A percentile compares a stretch with the other conserved stretches of the same genome.
Conservation (phyloP, 2,113 vertebrate genomes). For the Tyrannus savana region DNA sequence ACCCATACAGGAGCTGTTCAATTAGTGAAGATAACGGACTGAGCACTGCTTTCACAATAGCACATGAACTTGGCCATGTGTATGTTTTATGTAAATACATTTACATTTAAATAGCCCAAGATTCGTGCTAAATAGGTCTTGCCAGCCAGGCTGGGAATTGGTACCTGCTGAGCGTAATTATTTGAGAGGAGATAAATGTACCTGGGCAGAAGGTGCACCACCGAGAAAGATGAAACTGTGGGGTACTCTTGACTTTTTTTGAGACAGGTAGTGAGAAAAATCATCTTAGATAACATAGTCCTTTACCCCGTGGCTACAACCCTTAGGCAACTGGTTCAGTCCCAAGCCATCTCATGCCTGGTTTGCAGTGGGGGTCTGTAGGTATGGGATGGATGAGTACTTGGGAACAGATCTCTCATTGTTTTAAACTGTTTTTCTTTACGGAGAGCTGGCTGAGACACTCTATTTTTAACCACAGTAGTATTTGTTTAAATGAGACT, state of each 20-base stretch:
- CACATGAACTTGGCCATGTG: slow-evolving; percentile 98
- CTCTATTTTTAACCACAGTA: slow-evolving; percentile 21
- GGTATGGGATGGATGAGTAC: neutral
- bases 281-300: neutral
- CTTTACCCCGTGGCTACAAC: neutral
- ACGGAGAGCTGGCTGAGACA: neutral
- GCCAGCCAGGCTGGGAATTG: neutral
- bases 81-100: slow-evolving; percentile 79
- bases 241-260: neutral
- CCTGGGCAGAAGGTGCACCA: neutral
- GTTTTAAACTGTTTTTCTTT: neutral
- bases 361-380: neutral
- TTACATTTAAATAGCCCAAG: slow-evolving; percentile 44
- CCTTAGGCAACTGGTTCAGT: neutral
- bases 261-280: neutral
- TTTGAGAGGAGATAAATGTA: neutral
- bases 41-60: slow-evolving; percentile 97
- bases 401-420: neutral
- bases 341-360: neutral
- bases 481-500: slow-evolving; percentile 19
- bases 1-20: slow-evolving; percentile 95
- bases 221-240: neutral
- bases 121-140: slow-evolving; percentile 11
- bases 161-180: neutral
- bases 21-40: slow-evolving; percentile 97